Base-by-base conservation (phyloP, 1,140 invertebrate genomes). In the Diabrotica undecimpunctata region DNA sequence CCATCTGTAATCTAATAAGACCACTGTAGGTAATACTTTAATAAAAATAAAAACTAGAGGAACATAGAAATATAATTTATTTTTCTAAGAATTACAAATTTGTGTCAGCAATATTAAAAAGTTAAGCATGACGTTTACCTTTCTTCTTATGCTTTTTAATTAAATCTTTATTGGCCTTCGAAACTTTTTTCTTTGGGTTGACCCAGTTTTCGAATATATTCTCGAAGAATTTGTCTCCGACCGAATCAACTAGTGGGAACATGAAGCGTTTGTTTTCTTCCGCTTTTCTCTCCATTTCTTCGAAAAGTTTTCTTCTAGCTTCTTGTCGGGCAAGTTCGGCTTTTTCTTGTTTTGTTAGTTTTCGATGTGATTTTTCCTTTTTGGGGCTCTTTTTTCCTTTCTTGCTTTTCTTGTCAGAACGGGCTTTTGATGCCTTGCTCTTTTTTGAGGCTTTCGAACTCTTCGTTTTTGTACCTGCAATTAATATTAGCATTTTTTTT, bases 221-320 rank as follows among this genome's bases (percentile, higher is more conserved):
- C 56, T 65, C 63, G 64, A 66, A 74, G 9, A 74, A 67, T 9
- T 61, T 62, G 58, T 74, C 72, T 36, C 25, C 66, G 11, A 65
- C 72, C 9, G 66, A 71, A 62, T 74, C 72, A 6, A 55, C 59
- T n/a, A 74, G 51, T n/a, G 72, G 72, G 65, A 69, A 72, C 67
- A 74, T 64, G 56, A 68, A 74, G 51, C 64, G 50, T 51, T 65
- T 67, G 56, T 74, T 69, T 52, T 71, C 69, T 13, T 66, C 64
- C 2, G n/a, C 39, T 25, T 50, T 62, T 61, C 54, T 46, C 9
- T 11, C 36, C 51, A 64, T 59, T 46, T 57, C 66, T 46, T 70
- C 70, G 11, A 56, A 5, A 11, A 62, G 52, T 37, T 67, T 54
- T 39, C 57, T 38, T 56, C 70, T 69, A 37, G 8, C 11, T 60